phyloP scores from a whole-genome alignment of 2,797 vertebrate genomes.

The Micropoecilia bifurca region DNA sequence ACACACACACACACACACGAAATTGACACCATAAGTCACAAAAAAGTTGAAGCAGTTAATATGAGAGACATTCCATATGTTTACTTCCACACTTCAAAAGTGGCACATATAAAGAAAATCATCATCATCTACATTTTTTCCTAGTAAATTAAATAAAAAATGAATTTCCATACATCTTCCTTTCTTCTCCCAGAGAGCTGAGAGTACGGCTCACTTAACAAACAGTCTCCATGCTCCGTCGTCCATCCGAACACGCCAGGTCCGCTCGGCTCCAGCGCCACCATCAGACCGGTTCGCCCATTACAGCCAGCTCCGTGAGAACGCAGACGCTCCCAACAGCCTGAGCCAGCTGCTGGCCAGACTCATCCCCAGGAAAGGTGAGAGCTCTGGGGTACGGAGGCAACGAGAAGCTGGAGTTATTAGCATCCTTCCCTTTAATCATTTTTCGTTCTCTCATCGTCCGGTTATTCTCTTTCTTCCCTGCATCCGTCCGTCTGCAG shows the following conservation, averaged over 20 bases:
- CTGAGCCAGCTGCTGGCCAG: conserved; percentile 76
- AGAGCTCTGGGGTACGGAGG: neutral
- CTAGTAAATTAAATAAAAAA: conserved; percentile 8
- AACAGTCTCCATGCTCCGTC: conserved; percentile 45
- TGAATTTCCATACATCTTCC: neutral
- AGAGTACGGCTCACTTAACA: conserved; percentile 37
- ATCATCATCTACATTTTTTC: neutral
- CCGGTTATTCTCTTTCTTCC: conserved; percentile 25
- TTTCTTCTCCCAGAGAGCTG: conserved; percentile 49
- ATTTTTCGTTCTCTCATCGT: conserved; percentile 4
- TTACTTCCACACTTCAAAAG: neutral
- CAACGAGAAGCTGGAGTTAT: neutral
- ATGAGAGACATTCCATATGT: neutral
- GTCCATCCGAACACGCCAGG: conserved; percentile 50
- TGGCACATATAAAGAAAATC: neutral
- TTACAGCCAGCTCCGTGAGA: conserved; percentile 54
- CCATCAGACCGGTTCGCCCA: conserved; percentile 36
- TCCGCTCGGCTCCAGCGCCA: conserved; percentile 61
- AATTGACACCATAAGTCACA: neutral
- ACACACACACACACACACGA: conserved; percentile 3
- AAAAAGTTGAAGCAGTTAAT: neutral
- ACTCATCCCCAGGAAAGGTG: conserved; percentile 79
- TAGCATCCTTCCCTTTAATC: neutral
- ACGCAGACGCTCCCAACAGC: conserved; percentile 48
- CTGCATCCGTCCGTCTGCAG: conserved; percentile 30